These are phyloP conservation scores for Holothuria leucospilota DNA, from an alignment of 53 echinoderm and acorn worm species.

Conservation along the genomic window DNA sequence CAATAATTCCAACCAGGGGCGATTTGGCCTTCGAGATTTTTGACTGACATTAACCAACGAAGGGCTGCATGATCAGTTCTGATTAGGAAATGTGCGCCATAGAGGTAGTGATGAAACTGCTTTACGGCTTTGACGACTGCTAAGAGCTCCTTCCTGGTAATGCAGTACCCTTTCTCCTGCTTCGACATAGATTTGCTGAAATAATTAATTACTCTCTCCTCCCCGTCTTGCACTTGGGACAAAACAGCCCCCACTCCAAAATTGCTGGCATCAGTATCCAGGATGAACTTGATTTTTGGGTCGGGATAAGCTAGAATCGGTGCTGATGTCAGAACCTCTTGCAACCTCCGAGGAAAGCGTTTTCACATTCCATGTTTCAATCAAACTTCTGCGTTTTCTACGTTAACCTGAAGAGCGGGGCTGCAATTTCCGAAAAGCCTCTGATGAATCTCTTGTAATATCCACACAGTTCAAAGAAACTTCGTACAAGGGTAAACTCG, in stretches of 20 bases:
- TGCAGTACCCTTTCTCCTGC: slow-evolving; percentile 46
- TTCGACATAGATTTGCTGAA: slow-evolving; percentile 52
- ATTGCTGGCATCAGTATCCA: too few relatives aligned
- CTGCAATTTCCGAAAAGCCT: slow-evolving; percentile 54
- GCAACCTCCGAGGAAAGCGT: slow-evolving; percentile 56
- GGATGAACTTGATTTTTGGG: slow-evolving; percentile 27
- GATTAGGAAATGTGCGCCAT: neutral
- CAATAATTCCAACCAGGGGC: slow-evolving; percentile 47
- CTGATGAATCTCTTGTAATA: slow-evolving; percentile 62
- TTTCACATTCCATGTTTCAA: slow-evolving; percentile 55
- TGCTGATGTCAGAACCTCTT: slow-evolving; percentile 49
- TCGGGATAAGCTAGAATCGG: slow-evolving; percentile 63
- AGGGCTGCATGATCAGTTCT: slow-evolving; percentile 56
- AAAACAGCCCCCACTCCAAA: slow-evolving; percentile 61
- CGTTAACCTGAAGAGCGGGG: slow-evolving; percentile 60
- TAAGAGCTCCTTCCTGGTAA: slow-evolving; percentile 38
- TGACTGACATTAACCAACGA: slow-evolving; percentile 49
- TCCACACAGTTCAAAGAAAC: slow-evolving; percentile 61
- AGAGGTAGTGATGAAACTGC: slow-evolving; percentile 55
- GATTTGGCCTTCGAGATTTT: slow-evolving; percentile 49
- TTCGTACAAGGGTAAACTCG: slow-evolving; percentile 53
- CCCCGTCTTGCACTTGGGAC: slow-evolving; percentile 58
- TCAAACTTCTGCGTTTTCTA: slow-evolving; percentile 20
- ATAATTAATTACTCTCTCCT: slow-evolving; percentile 60
- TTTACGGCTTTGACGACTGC: slow-evolving; percentile 52